Evolutionary conservation across 2,113 vertebrate genomes (phyloP), one percentile per base, ranked within the genome.

Genomic region (Garra rufa): DNA sequence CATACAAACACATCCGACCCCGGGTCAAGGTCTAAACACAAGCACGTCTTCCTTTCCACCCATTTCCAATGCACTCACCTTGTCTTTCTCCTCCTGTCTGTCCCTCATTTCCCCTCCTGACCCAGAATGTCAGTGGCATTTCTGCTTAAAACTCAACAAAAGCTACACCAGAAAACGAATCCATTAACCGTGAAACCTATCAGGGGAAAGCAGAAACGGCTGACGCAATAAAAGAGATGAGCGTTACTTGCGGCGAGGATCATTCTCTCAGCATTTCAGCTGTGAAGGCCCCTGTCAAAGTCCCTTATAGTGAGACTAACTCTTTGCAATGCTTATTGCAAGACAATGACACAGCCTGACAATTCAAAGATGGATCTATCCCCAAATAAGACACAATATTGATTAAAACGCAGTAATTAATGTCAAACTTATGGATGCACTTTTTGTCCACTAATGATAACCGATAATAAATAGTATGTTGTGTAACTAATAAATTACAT

Each of bases 281-380:
- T 91, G 86, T 82, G 83, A 88, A 85, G 86, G 77, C 85, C 77
- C 88, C 90, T 88, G 92, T 92, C 91, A 93, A 90, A 87, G 84
- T 89, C 65, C 6, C 63, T 88, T 91, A 86, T 83, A 90, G 92
- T 87, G 81, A 65, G 86, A 90, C 88, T 85, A 89, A 91, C 86
- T 19, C 41, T 15, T 30, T 76, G 57, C 83, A 89, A 87, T 67
- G 38, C 4, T 28, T 59, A 77, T 59, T 59, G 34, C 30, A 59
- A 59, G 52, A 63, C 55, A 79, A 61, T 0, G 15, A 24, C 76
- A 59, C 52, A 59, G 38, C 21, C n/a, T 61, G n/a, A 28, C 76
- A 61, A 61, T n/a, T 6, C 43, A 14, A 78, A 78, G 13, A 61
- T 61, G 4, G 26, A 86, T 71, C 48, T 73, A 13, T 46, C 73